These are phyloP conservation scores for Cheilosia scutellata DNA, from an alignment of 2,888 invertebrate genomes.

Conservation along the genomic window DNA sequence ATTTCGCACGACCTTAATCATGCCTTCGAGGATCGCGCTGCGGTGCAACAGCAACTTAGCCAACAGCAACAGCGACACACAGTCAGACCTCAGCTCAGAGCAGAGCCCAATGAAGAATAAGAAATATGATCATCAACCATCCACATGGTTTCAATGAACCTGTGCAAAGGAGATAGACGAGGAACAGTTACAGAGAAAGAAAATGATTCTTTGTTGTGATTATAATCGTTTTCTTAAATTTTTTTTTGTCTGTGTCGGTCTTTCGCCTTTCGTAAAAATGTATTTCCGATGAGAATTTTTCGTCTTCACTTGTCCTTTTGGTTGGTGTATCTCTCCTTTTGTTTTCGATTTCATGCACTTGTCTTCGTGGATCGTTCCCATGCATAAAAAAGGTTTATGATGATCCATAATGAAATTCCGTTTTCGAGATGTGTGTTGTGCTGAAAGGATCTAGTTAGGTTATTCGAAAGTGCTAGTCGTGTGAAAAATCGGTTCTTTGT, in stretches of 20 bases:
- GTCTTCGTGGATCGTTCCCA: constrained; percentile 66
- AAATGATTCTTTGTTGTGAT: constrained; percentile 67
- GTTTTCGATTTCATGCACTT: constrained; percentile 74
- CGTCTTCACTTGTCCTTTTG: constrained; percentile 40
- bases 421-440: constrained; percentile 23
- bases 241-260: constrained; percentile 3
- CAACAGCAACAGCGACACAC: constrained; percentile 12
- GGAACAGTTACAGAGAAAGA: constrained; percentile 67
- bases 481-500: constrained; percentile 41
- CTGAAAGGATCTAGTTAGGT: constrained; percentile 67
- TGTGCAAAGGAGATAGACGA: constrained; percentile 32
- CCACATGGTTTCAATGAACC: constrained; percentile 43
- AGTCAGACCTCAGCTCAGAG: background rate
- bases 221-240: constrained; percentile 51
- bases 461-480: constrained; percentile 40
- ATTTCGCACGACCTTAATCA: constrained; percentile 69
- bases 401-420: constrained; percentile 56
- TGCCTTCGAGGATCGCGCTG: constrained; percentile 41
- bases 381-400: constrained; percentile 60
- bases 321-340: constrained; percentile 49
- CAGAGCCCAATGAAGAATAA: constrained; percentile 35
- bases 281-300: constrained; percentile 73
- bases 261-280: constrained; percentile 50
- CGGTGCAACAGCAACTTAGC: constrained; percentile 3
- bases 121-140: constrained; percentile 59